phyloP scores from a whole-genome alignment of 2,797 vertebrate genomes.

The Catamblyrhynchus diadema region DNA sequence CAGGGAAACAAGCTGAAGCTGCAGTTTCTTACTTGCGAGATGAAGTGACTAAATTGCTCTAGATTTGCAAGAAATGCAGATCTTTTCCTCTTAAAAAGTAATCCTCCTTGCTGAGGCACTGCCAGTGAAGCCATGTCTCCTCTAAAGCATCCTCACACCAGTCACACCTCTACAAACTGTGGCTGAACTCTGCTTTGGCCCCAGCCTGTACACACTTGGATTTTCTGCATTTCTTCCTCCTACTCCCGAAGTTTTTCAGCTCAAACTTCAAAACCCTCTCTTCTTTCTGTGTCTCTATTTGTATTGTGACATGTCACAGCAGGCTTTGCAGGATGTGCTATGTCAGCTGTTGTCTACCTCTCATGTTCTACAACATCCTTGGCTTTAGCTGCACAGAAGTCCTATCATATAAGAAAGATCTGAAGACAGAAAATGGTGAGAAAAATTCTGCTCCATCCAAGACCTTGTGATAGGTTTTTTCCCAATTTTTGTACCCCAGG shows the following conservation, averaged over 20 bases:
- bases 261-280: background rate
- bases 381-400: background rate
- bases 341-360: background rate
- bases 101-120: background rate
- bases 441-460: background rate
- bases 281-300: background rate
- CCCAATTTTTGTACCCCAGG: background rate
- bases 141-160: background rate
- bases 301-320: background rate
- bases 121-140: background rate
- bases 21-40: background rate
- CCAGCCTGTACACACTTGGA: background rate
- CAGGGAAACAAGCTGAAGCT: background rate
- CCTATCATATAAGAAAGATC: background rate
- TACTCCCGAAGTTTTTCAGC: background rate
- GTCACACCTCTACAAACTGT: background rate
- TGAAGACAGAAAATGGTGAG: background rate
- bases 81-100: background rate
- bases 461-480: background rate
- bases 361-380: background rate
- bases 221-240: background rate
- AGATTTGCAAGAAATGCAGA: background rate
- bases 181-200: background rate
- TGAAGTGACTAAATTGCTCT: background rate
- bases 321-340: background rate